Conservation (phyloP, 2,888 invertebrate genomes). For the Caenorhabditis imperialis region DNA sequence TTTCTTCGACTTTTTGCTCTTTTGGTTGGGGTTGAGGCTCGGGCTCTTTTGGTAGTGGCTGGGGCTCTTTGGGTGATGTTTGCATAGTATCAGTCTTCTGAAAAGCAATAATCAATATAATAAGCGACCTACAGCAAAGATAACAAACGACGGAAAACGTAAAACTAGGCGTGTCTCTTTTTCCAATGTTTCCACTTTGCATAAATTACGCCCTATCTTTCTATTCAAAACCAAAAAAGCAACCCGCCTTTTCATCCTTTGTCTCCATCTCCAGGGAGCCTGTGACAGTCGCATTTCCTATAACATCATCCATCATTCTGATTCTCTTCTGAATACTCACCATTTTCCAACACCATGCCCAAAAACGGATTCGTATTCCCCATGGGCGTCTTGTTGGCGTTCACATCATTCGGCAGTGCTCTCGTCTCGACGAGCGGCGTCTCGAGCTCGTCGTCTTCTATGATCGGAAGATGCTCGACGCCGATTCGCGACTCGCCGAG, state of each 20-base stretch:
- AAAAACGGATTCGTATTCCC: background rate
- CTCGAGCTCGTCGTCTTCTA: constrained; percentile 63
- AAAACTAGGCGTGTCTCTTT: too few species aligned
- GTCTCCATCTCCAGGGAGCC: constrained; percentile 34
- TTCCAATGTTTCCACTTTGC: too few species aligned
- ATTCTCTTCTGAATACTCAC: constrained; percentile 9
- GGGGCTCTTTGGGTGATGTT: too few species aligned
- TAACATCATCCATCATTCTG: constrained; percentile 35
- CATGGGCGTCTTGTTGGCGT: constrained; percentile 26
- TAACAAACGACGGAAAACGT: too few species aligned
- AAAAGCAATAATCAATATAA: too few species aligned
- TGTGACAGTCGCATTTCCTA: constrained; percentile 29
- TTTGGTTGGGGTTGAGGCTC: background rate
- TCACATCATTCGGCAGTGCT: constrained; percentile 40
- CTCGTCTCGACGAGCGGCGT: constrained; percentile 62
- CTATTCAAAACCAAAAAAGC: too few species aligned
- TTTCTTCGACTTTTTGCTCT: constrained; percentile 30
- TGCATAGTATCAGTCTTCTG: too few species aligned
- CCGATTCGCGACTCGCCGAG: constrained; percentile 63
- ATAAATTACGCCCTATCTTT: too few species aligned
- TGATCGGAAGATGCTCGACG: constrained; percentile 65
- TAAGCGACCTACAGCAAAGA: too few species aligned
- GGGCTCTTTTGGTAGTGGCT: too few species aligned
- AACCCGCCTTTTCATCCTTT: constrained; percentile 31
- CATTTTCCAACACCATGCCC: constrained; percentile 24